A percentile compares a stretch with the other conserved stretches of the same genome.
Evolutionary conservation across 2,888 invertebrate species (phyloP).

Genomic region (Drosophila siamana): DNA sequence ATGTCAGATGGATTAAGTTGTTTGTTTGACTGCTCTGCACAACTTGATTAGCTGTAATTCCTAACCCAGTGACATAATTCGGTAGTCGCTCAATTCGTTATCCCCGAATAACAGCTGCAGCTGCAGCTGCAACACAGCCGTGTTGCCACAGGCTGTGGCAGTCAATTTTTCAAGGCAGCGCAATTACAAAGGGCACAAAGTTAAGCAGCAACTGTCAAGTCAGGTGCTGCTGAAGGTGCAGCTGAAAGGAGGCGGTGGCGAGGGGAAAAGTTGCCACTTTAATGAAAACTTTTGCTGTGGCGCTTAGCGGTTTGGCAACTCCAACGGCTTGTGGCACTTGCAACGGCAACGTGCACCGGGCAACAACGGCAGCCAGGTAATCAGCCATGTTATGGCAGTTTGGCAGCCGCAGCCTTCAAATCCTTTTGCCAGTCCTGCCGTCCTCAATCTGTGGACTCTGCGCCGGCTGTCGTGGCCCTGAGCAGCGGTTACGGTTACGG

Average conservation of each 20-base stretch:
- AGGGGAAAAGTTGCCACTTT: constrained; percentile 54
- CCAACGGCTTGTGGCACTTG: constrained; percentile 17
- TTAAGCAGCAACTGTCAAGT: constrained; percentile 58
- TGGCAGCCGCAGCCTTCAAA: constrained; percentile 27
- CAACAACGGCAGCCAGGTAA: constrained; percentile 43
- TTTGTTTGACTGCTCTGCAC: background rate
- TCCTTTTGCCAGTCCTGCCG: background rate
- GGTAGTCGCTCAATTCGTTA: constrained; percentile 30
- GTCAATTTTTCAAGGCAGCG: constrained; percentile 60
- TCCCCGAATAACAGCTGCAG: constrained; percentile 3
- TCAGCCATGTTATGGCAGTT: constrained; percentile 66
- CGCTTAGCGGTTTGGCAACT: constrained; percentile 72
- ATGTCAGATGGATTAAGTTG: background rate
- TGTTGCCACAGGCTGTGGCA: constrained; percentile 18
- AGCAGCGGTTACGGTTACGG: constrained; percentile 60
- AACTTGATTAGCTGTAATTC: constrained; percentile 30
- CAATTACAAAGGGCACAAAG: constrained; percentile 74
- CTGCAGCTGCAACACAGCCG: too few species aligned
- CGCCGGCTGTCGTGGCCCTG: constrained; percentile 44
- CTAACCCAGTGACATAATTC: constrained; percentile 19
- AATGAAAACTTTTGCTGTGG: constrained; percentile 74
- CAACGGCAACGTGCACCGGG: too few species aligned
- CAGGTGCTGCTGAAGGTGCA: constrained; percentile 37
- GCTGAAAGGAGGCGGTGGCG: too few species aligned
- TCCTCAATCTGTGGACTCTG: constrained; percentile 48